phyloP scores from a whole-genome alignment of 2,113 vertebrate species.

The Phoenicopterus ruber region DNA sequence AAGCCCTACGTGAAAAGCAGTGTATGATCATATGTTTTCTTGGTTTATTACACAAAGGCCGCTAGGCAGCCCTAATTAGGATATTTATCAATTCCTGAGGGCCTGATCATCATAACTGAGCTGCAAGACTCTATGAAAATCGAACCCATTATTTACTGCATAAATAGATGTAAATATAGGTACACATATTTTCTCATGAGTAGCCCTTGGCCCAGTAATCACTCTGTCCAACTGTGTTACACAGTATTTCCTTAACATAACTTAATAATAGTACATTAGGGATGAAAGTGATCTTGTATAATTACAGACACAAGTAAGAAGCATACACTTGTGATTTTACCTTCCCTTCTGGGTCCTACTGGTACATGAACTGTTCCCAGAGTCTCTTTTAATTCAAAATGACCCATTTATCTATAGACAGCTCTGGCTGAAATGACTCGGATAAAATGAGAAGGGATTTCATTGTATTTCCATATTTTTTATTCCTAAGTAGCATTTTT shows the following conservation, averaged over 20 bases:
- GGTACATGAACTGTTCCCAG: background rate
- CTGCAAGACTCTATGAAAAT: background rate
- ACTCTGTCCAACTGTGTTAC: background rate
- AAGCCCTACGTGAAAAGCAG: accelerated
- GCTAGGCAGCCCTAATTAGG: background rate
- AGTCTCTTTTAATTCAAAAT: background rate
- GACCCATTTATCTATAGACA: background rate
- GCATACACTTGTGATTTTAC: background rate
- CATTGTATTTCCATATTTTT: background rate
- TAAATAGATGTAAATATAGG: background rate
- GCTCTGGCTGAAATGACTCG: background rate
- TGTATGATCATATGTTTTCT: accelerated
- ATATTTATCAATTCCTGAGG: background rate
- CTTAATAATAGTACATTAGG: background rate
- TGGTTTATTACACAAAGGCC: background rate
- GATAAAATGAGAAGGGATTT: background rate
- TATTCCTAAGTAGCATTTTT: background rate
- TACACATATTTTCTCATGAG: accelerated
- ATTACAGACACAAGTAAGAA: background rate
- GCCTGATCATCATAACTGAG: background rate
- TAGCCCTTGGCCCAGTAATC: background rate
- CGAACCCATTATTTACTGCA: background rate
- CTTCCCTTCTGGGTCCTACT: background rate
- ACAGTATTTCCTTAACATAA: background rate
- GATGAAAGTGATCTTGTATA: background rate